Percentiles rank a stretch among this genome's conserved stretches.
phyloP scores from a whole-genome alignment of 2,888 invertebrate species.

The Antheraea yamamai region DNA sequence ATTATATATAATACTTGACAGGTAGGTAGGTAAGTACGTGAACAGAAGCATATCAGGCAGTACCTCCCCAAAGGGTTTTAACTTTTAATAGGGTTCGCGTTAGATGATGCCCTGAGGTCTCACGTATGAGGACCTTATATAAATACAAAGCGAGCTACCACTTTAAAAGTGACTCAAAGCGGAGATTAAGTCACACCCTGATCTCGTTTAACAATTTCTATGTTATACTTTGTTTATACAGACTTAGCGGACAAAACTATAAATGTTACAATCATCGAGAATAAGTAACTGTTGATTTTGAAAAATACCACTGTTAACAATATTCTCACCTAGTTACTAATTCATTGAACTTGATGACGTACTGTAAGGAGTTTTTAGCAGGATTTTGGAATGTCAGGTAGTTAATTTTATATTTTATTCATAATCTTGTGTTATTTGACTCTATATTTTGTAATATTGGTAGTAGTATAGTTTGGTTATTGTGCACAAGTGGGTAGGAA shows the following conservation, averaged over 20 bases:
- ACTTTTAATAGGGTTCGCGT: conserved; percentile 2
- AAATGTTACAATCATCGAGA: not conserved
- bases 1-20: not conserved
- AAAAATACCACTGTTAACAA: too few species aligned
- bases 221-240: not conserved
- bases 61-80: conserved; percentile 5
- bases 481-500: too few species aligned
- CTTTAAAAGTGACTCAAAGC: not conserved
- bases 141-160: not conserved
- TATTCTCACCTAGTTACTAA: too few species aligned
- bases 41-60: not conserved
- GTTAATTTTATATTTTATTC: too few species aligned
- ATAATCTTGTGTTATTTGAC: too few species aligned
- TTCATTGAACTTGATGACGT: too few species aligned
- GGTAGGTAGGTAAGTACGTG: not conserved
- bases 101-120: not conserved
- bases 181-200: not conserved
- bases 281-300: too few species aligned
- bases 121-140: not conserved
- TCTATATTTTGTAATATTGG: too few species aligned
- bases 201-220: not conserved
- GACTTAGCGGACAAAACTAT: not conserved
- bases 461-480: too few species aligned
- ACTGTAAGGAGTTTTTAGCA: too few species aligned
- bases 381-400: too few species aligned